phyloP scores from a whole-genome alignment of 2,888 invertebrate genomes.

The Aspidapion aeneum region DNA sequence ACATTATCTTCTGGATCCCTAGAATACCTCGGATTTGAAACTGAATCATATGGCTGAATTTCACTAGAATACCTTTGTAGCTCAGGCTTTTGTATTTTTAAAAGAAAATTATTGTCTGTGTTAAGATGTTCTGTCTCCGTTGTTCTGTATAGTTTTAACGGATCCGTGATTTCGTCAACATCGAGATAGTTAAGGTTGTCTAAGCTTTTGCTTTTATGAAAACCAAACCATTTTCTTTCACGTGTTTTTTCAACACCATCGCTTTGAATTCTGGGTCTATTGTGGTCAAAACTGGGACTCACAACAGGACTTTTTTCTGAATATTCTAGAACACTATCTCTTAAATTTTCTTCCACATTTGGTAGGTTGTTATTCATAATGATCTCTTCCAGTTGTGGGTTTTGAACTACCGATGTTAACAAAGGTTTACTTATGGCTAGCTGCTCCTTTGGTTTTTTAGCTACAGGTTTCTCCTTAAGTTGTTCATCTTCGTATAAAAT shows the following conservation, averaged over 20 bases:
- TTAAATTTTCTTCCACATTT: constrained; percentile 31
- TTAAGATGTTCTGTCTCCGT: constrained; percentile 27
- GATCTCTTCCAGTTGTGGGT: constrained; percentile 40
- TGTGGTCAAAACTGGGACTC: background rate
- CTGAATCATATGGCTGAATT: constrained; percentile 30
- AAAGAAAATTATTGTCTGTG: constrained; percentile 7
- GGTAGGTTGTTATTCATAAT: constrained; percentile 36
- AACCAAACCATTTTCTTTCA: constrained; percentile 9
- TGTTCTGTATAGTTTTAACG: constrained; percentile 24
- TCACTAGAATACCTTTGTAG: constrained; percentile 13
- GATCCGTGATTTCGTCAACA: constrained; percentile 13
- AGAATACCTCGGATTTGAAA: constrained; percentile 30
- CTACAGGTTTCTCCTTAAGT: constrained; percentile 35
- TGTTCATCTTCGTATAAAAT: constrained; percentile 36
- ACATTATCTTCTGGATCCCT: background rate
- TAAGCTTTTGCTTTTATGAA: constrained; percentile 32
- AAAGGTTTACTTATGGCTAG: constrained; percentile 44
- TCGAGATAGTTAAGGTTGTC: constrained; percentile 30
- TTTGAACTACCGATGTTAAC: constrained; percentile 39
- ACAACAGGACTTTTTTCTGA: constrained; percentile 1
- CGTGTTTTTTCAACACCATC: constrained; percentile 16
- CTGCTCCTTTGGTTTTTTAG: constrained; percentile 39
- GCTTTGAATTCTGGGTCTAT: constrained; percentile 14
- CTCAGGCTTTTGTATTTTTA: background rate
- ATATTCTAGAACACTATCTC: constrained; percentile 22